These are phyloP conservation scores for Manis javanica DNA, from an alignment of 2,797 vertebrate species.

Conservation along the genomic window DNA sequence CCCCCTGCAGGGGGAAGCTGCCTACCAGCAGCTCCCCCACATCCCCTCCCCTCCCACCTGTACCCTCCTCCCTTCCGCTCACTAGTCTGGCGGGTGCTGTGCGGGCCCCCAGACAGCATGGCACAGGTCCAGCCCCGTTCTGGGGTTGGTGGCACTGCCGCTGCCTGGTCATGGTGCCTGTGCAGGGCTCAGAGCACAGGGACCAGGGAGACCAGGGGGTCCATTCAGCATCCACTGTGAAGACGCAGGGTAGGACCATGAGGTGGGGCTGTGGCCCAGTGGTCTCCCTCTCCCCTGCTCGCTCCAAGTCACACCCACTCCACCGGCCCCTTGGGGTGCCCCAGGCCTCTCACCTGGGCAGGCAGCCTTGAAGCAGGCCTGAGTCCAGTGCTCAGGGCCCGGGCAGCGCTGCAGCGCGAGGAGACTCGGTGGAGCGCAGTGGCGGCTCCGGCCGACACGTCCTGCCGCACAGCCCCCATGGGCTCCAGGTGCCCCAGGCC, in stretches of 20 bases:
- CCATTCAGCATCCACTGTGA: slow-evolving; percentile 92
- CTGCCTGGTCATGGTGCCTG: slow-evolving; percentile 87
- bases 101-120: slow-evolving; percentile 80
- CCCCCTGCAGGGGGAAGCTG: too few relatives aligned
- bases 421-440: slow-evolving; percentile 80
- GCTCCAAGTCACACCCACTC: background rate
- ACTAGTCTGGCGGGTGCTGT: slow-evolving; percentile 88
- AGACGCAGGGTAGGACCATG: fast-evolving
- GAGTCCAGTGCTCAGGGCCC: slow-evolving; percentile 86
- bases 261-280: background rate
- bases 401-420: slow-evolving; percentile 86
- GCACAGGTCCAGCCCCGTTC: slow-evolving; percentile 90
- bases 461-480: slow-evolving; percentile 90
- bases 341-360: slow-evolving; percentile 88
- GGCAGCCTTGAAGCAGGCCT: slow-evolving; percentile 90
- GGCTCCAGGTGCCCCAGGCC: slow-evolving; percentile 91
- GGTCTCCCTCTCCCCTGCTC: background rate
- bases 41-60: background rate
- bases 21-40: background rate
- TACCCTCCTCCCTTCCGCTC: slow-evolving; percentile 72
- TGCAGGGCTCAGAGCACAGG: slow-evolving; percentile 89
- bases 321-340: fast-evolving
- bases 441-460: slow-evolving; percentile 87
- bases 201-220: slow-evolving; percentile 92
- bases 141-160: slow-evolving; percentile 89